Evolutionary conservation across 1,140 invertebrate genomes (phyloP), one percentile per base, ranked within the genome.

Genomic region (Galleria mellonella): DNA sequence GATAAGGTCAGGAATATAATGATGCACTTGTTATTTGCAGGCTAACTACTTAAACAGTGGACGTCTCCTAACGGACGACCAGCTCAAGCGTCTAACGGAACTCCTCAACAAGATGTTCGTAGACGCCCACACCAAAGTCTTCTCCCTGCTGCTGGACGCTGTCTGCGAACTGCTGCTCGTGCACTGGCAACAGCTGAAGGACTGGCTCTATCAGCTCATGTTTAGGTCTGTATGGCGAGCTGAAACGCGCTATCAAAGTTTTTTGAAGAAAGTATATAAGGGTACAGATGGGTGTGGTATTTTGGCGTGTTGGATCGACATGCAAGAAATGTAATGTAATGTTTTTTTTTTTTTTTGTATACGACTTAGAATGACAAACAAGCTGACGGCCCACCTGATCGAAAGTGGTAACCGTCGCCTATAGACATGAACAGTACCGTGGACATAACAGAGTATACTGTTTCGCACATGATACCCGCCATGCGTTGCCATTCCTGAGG

Each of bases 91-190:
- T 55, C 89, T 97, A 5, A 96, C 94, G 0, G 96, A 98, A 61
- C 93, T 97, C 51, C 96, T 98, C 69, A 94, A 95, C 32, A 95
- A 96, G 87, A 97, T 98, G 94, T 98, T 98, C 66, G 96, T 97
- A 90, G 97, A 98, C 79, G 94, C 96, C n/a, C 96, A 98, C 74
- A 97, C 95, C 1, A 98, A 98, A 87, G 95, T 98, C 36, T 96
- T 98, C 81, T 94, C 94, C 37, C 84, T 98, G 43, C 97, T 98
- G 84, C 83, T 98, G 60, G 97, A 98, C 63, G 95, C 96, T 0
- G 89, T 98, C 10, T 94, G 94, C 54, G 96, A 98, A 70, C 83
- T 98, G 46, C 93, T 98, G 36, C 83, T 90, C 50, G 92, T 92
- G n/a, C 95, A 98, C 83, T 92, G 91, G 50, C 89, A 91, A 49